Conservation (phyloP, 2,797 vertebrate species). For the Philypnodon macrostomus region DNA sequence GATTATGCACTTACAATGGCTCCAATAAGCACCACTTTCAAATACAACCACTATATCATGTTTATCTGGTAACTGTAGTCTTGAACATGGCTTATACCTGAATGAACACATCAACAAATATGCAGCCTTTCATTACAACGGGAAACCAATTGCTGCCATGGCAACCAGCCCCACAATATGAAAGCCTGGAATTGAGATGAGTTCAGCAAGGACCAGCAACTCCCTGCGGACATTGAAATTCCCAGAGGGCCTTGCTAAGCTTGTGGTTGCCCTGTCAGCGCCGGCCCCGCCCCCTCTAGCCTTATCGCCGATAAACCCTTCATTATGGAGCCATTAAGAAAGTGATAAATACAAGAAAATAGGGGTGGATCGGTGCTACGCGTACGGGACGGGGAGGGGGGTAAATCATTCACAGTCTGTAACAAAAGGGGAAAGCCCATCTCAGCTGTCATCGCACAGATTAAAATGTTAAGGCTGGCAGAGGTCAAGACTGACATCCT, state of each 20-base stretch:
- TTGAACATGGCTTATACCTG: slow-evolving; percentile 31
- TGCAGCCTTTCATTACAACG: slow-evolving; percentile 35
- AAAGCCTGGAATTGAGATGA: slow-evolving; percentile 59
- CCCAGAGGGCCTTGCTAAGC: slow-evolving; percentile 59
- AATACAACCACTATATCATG: slow-evolving; percentile 11
- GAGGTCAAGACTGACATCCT: slow-evolving; percentile 63
- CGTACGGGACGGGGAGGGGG: slow-evolving; percentile 13
- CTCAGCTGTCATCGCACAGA: slow-evolving; percentile 75
- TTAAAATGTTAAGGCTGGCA: slow-evolving; percentile 77
- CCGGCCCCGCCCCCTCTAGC: slow-evolving; percentile 26
- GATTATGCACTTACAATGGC: slow-evolving; percentile 15
- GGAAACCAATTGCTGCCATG: slow-evolving; percentile 67
- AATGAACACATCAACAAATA: slow-evolving; percentile 42
- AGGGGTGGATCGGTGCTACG: slow-evolving; percentile 32
- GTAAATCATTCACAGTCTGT: slow-evolving; percentile 41
- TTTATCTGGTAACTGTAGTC: slow-evolving; percentile 19
- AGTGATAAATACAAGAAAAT: slow-evolving; percentile 76
- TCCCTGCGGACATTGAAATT: slow-evolving; percentile 64
- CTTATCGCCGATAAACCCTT: slow-evolving; percentile 70
- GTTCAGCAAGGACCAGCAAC: slow-evolving; percentile 48
- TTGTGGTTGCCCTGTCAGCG: slow-evolving; percentile 60
- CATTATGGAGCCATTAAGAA: slow-evolving; percentile 76
- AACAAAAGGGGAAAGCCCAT: slow-evolving; percentile 30
- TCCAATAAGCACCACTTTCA: slow-evolving; percentile 22
- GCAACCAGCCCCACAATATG: slow-evolving; percentile 66